Evolutionary conservation across 2,888 invertebrate genomes (phyloP), one percentile per base, ranked within the genome.

Genomic region (Parnassius smintheus): DNA sequence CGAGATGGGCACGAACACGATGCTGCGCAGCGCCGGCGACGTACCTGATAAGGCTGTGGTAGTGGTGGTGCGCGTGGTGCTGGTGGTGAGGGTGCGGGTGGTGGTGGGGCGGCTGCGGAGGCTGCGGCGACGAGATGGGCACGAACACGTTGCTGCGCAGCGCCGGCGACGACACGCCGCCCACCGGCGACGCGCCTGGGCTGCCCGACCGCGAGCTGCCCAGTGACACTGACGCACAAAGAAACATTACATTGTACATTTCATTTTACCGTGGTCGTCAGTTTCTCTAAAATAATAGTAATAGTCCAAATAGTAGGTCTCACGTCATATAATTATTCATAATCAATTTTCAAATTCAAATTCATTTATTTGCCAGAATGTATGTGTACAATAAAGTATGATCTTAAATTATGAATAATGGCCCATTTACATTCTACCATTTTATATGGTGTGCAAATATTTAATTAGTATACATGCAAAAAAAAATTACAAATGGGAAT

Each of bases 201-300:
- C 98, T 98, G 59, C 97, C 97, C 50, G 98, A 98, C 65, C 98
- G 94, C 13, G 98, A 98, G 83, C 97, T 98, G 72, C 98, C 97
- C 74, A 98, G 92, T 12, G 98, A 98, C 73, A 98, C 98, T 96
- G 86, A 3, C 86, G 35, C 12, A 45, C n/a, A 12, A 0, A 45
- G 2, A 22, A 10, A 18, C 45, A 18, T 18, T 18, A 18, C 18
- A 18, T 18, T 18, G 18, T 18, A 18, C 18, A 18, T 18, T 18
- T 18, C 18, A 18, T 18, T 18, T 18, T 18, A 18, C 18, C 18
- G 18, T 18, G 18, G 18, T 18, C 18, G 18, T 18, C 18, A 18
- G 18, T 18, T 18, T 18, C 18, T 18, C 18, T 18, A 18, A 18
- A 18, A 18, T 18, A 18, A n/a, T n/a, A n/a, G n/a, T n/a, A n/a